Base-by-base conservation (phyloP, 2,797 vertebrate species). In the Silurus aristotelis region DNA sequence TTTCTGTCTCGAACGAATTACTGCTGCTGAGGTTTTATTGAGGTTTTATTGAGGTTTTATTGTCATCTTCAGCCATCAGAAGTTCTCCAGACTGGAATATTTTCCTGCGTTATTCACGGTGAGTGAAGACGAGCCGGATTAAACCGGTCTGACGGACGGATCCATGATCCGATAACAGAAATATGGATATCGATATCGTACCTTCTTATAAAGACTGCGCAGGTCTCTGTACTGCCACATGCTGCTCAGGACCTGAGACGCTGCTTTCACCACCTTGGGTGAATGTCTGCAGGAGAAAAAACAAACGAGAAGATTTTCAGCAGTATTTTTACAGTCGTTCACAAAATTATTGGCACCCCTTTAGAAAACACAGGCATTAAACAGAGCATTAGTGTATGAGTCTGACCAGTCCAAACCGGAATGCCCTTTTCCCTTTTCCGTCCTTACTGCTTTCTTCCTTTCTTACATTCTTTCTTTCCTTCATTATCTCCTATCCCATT, bases 131-230 rank as follows among this genome's bases (percentile, higher is more conserved):
- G 27, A 2, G 6, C 27, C 1, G 60, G 27, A 56, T 58, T 10
- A 56, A 58, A 58, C 25, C 52, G 5, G 71, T 17, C 12, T 14
- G 22, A 73, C 2, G 43, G 25, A 6, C 7, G 7, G 0, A 5
- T 38, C 1, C 22, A 10, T 9, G 52, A 14, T 17, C 12, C 6
- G 19, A 13, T 61, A 22, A 25, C 2, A 52, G 17, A 46, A 0
- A 17, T 5, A 70, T 1, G 2, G 27, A 60, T 12, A 52, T 10
- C 0, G 48, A 63, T 31, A n/a, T 77, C 52, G 63, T 83, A 70
- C 98, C 98, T 99, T 99, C 93, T 99, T 99, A 95, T 99, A 99
- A 93, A 99, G 97, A 93, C 97, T 98, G 92, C 98, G 97, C 93
- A 99, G 96, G 88, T 97, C 97, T 91, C 97, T 95, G 92, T 97